A percentile compares a stretch with the other conserved stretches of the same genome.
phyloP scores from a whole-genome alignment of 2,888 invertebrate species.

The Tenthredo mesomela region DNA sequence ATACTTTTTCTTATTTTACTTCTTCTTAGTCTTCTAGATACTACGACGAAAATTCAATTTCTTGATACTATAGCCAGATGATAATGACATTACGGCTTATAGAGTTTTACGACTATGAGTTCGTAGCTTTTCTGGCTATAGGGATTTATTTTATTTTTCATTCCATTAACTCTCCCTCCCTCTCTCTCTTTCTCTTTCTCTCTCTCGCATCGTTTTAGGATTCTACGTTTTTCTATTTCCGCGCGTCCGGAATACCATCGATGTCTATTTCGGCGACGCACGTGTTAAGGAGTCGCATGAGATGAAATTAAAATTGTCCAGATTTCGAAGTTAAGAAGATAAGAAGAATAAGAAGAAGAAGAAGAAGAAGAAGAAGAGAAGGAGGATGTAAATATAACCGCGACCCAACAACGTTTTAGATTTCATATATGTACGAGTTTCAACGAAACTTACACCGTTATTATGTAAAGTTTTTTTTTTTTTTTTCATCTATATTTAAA shows the following conservation, averaged over 20 bases:
- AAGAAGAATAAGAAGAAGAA: background rate
- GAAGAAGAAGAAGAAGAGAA: background rate
- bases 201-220: background rate
- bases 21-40: background rate
- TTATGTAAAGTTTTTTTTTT: too few relatives aligned
- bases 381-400: background rate
- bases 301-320: background rate
- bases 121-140: background rate
- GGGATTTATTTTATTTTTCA: background rate
- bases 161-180: background rate
- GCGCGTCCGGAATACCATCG: background rate
- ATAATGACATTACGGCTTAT: background rate
- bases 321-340: background rate
- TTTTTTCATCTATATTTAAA: too few relatives aligned
- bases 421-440: background rate
- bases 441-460: too few relatives aligned
- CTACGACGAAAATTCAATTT: background rate
- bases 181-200: background rate
- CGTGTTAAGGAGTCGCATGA: background rate
- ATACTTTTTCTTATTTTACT: background rate
- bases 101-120: background rate
- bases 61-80: background rate
- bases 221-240: constrained; percentile 4
- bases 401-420: background rate
- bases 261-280: constrained; percentile 1